phyloP scores from a whole-genome alignment of 2,888 invertebrate genomes.

The Sphinx pinastri region DNA sequence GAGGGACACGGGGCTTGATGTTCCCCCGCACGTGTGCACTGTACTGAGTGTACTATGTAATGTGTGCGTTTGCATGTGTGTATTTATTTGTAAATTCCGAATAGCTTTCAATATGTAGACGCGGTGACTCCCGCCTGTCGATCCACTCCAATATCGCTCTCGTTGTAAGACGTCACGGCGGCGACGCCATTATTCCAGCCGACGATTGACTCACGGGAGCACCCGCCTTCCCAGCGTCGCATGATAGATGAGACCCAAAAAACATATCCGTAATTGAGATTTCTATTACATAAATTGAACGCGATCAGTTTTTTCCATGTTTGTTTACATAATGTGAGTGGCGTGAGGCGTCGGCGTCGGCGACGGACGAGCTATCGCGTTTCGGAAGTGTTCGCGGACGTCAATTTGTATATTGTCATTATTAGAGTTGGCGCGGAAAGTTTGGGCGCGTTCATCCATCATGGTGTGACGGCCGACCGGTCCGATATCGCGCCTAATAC shows the following conservation, averaged over 20 bases:
- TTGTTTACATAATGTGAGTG: slow-evolving; percentile 82
- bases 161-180: slow-evolving; percentile 70
- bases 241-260: slow-evolving; percentile 81
- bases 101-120: slow-evolving; percentile 82
- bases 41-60: slow-evolving; percentile 63
- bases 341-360: slow-evolving; percentile 55
- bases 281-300: slow-evolving; percentile 81
- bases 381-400: slow-evolving; percentile 78
- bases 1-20: slow-evolving; percentile 52
- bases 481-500: slow-evolving; percentile 83
- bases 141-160: slow-evolving; percentile 80
- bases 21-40: slow-evolving; percentile 69
- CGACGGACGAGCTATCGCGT: slow-evolving; percentile 69
- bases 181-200: slow-evolving; percentile 73
- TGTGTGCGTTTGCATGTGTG: slow-evolving; percentile 59
- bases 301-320: slow-evolving; percentile 74
- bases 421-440: slow-evolving; percentile 74
- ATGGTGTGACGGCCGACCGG: slow-evolving; percentile 79
- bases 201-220: slow-evolving; percentile 74
- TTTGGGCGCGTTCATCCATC: slow-evolving; percentile 82
- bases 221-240: slow-evolving; percentile 60
- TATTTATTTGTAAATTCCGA: slow-evolving; percentile 82
- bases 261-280: slow-evolving; percentile 82
- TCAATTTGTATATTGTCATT: slow-evolving; percentile 85
- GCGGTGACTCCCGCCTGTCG: slow-evolving; percentile 78